These are phyloP conservation scores for Myanophis thanlyinensis DNA, from an alignment of 2,113 vertebrate species.

Conservation along the genomic window DNA sequence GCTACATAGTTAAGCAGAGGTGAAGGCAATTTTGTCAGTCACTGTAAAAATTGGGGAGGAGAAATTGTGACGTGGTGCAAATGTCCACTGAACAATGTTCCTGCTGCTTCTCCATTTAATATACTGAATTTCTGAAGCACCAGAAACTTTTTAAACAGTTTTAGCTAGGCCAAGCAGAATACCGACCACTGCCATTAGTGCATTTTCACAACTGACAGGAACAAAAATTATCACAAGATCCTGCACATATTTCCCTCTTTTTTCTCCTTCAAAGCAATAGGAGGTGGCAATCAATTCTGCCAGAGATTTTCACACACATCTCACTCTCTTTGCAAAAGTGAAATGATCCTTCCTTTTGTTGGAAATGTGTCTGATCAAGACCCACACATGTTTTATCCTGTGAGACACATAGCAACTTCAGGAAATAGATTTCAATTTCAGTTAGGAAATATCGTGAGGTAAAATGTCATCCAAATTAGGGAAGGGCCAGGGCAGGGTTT, in stretches of 20 bases:
- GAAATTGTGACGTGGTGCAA: not conserved
- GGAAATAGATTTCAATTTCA: not conserved
- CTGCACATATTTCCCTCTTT: not conserved
- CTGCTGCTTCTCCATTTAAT: not conserved
- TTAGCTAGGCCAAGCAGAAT: slow-evolving; percentile 26
- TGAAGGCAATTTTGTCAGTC: not conserved
- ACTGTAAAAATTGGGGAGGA: not conserved
- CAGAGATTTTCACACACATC: not conserved
- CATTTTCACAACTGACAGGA: not conserved
- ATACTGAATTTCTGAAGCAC: not conserved
- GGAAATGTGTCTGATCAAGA: not conserved
- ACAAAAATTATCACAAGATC: not conserved
- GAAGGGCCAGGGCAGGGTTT: not conserved
- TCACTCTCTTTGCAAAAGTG: not conserved
- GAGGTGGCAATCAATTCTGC: not conserved
- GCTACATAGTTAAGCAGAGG: not conserved
- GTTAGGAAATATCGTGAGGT: not conserved
- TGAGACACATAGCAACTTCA: not conserved
- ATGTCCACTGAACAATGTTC: not conserved
- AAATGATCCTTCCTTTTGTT: not conserved
- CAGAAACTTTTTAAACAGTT: slow-evolving; percentile 18
- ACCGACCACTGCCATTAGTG: not conserved
- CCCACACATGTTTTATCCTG: not conserved
- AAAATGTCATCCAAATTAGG: not conserved
- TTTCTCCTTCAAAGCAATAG: not conserved